Evolutionary conservation across 1,140 invertebrate species (phyloP), one percentile per base, ranked within the genome.

Genomic region (Apis cerana): DNA sequence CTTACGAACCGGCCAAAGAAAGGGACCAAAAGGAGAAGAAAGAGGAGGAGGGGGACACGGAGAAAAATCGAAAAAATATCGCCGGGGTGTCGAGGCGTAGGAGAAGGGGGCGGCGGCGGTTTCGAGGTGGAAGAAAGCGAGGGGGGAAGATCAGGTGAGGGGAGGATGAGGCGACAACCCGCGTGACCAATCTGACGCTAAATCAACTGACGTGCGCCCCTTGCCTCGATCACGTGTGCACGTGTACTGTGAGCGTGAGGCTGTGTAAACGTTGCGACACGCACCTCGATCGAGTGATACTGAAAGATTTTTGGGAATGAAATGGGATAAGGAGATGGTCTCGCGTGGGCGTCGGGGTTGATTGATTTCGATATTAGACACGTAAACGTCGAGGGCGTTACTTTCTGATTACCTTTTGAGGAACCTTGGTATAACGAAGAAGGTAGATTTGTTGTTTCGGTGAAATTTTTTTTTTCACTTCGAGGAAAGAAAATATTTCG

Each of bases 121-220:
- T 43, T 64, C 10, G 54, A 68, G 56, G 21, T 23, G 52, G 52
- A 56, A 74, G 56, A 48, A 65, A 65, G 43, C 64, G 71, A 75
- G 69, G 79, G 80, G 80, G 75, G 69, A 81, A 77, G 80, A 58
- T 11, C 48, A 52, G 70, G 5, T 7, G 61, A 59, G 74, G 74
- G 83, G 82, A 90, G 91, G 85, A 88, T 90, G 88, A 91, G 90
- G 90, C 90, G 91, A 92, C 91, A 92, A 91, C 87, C 91, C 91
- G 33, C 33, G 90, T 92, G 91, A 92, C 91, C 91, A 92, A 92
- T 92, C 91, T 90, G 86, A 90, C 91, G 89, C 91, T 92, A 92
- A 92, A 92, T 92, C 91, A 92, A 90, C 90, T 88, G 91, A 92
- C 91, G 88, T 84, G 89, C 87, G 85, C 82, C 86, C 79, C 84